phyloP scores from a whole-genome alignment of 1,140 invertebrate species.

The Megathymus violae region DNA sequence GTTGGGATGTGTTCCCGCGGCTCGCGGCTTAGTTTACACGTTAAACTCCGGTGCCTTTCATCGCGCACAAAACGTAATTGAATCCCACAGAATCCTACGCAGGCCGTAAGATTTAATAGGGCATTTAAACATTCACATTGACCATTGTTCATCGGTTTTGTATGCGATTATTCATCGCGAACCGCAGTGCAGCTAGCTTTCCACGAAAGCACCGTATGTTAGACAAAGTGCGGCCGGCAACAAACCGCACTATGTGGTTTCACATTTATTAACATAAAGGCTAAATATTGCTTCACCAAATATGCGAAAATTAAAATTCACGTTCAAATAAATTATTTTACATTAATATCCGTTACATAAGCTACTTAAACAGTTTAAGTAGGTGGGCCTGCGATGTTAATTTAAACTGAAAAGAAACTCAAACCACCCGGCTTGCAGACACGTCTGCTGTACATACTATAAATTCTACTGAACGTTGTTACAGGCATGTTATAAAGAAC shows the following conservation, averaged over 20 bases:
- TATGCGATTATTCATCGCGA: conserved; percentile 76
- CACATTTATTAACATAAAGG: conserved; percentile 51
- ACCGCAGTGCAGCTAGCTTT: conserved; percentile 70
- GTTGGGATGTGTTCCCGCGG: conserved; percentile 78
- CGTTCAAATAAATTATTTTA: conserved; percentile 13
- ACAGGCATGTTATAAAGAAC: conserved; percentile 21
- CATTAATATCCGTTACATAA: background rate
- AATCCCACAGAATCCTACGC: conserved; percentile 82
- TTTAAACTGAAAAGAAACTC: conserved; percentile 35
- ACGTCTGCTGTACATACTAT: conserved; percentile 43
- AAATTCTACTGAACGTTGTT: conserved; percentile 51
- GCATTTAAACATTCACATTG: conserved; percentile 83
- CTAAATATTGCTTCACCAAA: conserved; percentile 38
- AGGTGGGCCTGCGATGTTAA: background rate
- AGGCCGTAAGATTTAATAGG: conserved; percentile 82
- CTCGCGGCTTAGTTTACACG: conserved; percentile 77
- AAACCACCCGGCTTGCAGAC: conserved; percentile 38
- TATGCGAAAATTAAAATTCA: conserved; percentile 33
- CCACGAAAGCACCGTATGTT: conserved; percentile 62
- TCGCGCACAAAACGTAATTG: conserved; percentile 82
- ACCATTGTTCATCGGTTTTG: conserved; percentile 78
- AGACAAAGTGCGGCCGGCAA: conserved; percentile 56
- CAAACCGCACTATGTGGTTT: conserved; percentile 54
- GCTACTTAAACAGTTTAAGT: background rate
- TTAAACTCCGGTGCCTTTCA: conserved; percentile 79